Base-by-base conservation (phyloP, 2,888 invertebrate species). In the Macrosiphum euphorbiae region DNA sequence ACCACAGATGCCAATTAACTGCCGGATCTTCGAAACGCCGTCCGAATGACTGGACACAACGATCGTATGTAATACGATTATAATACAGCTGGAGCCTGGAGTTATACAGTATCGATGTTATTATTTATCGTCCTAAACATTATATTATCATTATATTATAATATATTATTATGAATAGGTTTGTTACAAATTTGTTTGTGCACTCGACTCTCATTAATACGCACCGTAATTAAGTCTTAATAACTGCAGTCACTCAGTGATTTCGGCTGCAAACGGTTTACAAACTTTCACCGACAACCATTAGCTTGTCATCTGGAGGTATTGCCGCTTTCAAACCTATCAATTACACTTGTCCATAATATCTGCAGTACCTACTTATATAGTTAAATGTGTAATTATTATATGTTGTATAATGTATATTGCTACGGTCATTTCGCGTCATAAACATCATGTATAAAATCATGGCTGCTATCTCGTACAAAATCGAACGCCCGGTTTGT, bases 281-380 rank as follows among this genome's bases (percentile, higher is more conserved):
- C 44, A 55, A 58, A 86, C 91, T 91, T 91, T 91, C 91, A 44
- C 91, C 91, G 58, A n/a, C 58, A 13, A 55, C 91, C 85, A 84
- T 90, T 90, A 78, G 67, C 90, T 41, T 28, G 90, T 90, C 90
- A 35, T 52, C 90, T 52, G 78, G 84, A 10, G 58, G 44, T 58
- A 58, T 10, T n/a, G 8, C 85, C n/a, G 85, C 67, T 90, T 78
- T 90, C 90, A 41, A 89, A 90, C 78, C 90, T 78, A 90, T 78
- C 52, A 50, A 92, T 86, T 61, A 61, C 44, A 24, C 78, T 10
- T 35, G 78, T 35, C 89, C 28, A 50, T 16, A 44, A 85, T 86
- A 86, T 28, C 24, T 20, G 35, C 8, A 78, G 35, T 35, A 35
- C 26, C 26, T 58, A 58, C 78, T 20, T 20, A 20, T 3, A 3